These are phyloP conservation scores for Eleutherodactylus coqui DNA, from an alignment of 2,797 vertebrate genomes.

Conservation along the genomic window DNA sequence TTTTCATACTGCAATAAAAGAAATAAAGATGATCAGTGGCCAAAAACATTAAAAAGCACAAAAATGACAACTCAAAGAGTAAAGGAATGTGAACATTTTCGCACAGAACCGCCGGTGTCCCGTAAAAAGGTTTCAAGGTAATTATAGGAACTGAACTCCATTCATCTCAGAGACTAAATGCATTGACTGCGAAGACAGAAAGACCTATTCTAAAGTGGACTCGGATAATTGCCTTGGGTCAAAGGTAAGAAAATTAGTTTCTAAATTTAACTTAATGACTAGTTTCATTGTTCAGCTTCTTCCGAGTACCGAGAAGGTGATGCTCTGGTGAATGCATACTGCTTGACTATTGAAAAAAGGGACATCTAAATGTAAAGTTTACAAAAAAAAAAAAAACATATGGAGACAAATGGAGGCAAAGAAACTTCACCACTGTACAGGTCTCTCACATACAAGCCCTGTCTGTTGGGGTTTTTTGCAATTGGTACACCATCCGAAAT, in stretches of 20 bases:
- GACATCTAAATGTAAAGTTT: no score
- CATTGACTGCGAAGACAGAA: neutral
- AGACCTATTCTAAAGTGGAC: neutral
- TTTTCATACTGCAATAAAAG: constrained; percentile 57
- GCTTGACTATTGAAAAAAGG: no score
- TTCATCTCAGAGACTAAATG: neutral
- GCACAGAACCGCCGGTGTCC: neutral
- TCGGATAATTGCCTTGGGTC: neutral
- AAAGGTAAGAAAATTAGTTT: constrained; percentile 13
- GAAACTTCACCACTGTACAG: neutral
- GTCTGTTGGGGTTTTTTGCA: neutral
- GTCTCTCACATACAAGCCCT: neutral
- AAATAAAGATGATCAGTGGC: neutral
- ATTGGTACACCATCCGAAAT: neutral
- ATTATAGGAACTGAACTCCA: constrained; percentile 13
- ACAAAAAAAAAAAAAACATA: no score
- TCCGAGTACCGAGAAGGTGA: neutral
- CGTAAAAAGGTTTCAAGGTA: neutral
- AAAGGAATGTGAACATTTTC: neutral
- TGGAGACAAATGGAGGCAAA: neutral
- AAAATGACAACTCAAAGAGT: neutral
- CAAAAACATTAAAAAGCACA: neutral
- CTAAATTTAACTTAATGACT: neutral
- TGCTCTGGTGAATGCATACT: neutral
- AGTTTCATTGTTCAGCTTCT: constrained; percentile 3